Base-by-base conservation (phyloP, 2,888 invertebrate genomes). In the Eilema sororculum region DNA sequence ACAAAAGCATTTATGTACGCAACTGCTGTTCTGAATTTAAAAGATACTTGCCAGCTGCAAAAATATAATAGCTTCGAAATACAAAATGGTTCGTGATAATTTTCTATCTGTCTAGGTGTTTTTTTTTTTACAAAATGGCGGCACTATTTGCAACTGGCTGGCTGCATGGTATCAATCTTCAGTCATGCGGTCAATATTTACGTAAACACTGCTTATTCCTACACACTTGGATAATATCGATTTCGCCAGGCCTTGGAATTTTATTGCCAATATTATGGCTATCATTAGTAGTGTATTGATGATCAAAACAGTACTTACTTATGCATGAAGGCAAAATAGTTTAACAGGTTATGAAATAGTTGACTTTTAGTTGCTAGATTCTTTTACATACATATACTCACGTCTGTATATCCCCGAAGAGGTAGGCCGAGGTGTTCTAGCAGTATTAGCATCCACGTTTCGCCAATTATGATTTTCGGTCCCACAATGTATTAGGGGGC, bases 51-150 rank as follows among this genome's bases (percentile, higher is more conserved):
- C 20, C 61, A 52, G 67, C 67, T 66, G 73, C 62, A 72, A 72
- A 73, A 41, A 62, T 41, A 77, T 73, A n/a, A 76, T 71, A 63
- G 68, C 56, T 24, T 61, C 52, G 59, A 63, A 78, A 77, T 41
- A 30, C 73, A 71, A 69, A 78, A 73, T 67, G 75, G 72, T 75
- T 37, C 16, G 33, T 24, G 57, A 37, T 41, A 52, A 37, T n/a
- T 65, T 65, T 37, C 9, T 4, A 12, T 41, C 25, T 60, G n/a
- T 58, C 28, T 46, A 41, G 30, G 22, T 37, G 41, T 46, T 57
- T 46, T 24, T 56, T 56, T n/a, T 33, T n/a, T 64, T 3, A 37
- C 57, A 56, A 56, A 13, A 65, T 57, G 65, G 57, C 57, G 57
- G 16, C 52, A 52, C n/a, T 52, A n/a, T 52, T 46, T 41, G 46